Base-by-base conservation (phyloP, 2,113 vertebrate species). In the Elephantulus edwardii region DNA sequence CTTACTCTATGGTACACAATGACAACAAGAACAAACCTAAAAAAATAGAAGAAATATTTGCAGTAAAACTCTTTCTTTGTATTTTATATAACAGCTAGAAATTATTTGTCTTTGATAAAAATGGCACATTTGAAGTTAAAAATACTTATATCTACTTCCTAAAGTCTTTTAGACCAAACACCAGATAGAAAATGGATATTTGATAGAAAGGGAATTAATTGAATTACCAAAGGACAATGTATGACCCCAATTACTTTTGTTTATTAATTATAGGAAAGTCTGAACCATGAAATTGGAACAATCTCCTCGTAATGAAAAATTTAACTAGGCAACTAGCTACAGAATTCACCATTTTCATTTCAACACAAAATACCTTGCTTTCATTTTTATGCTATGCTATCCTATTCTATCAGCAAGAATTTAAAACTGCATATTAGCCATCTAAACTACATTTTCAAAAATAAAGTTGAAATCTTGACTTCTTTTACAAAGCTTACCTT, bases 201-300 rank as follows among this genome's bases (percentile, higher is more conserved):
- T 92, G 52, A 30, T 26, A 33, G 0, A 88, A 94, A 86, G 11
- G 30, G 2, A 91, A 91, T 90, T 90, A 86, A 94, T 66, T 77
- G 24, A 24, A 93, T 92, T 89, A 66, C 16, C 90, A 96, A 83
- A 90, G 24, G 64, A 76, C 11, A 74, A 11, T 33, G 89, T 33
- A 35, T 91, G 81, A 88, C 81, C 77, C 35, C 62, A 91, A 77
- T 44, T 92, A 88, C 8, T 58, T 95, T 75, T 90, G 50, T 88
- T 86, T 85, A 88, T 94, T 92, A 95, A 94, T 92, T 88, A 85
- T 0, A 83, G 1, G 3, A 76, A 77, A 48, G 28, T 90, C 42
- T 93, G 48, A 93, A 86, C 40, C 80, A 91, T 94, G 76, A 95
- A 91, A 93, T 94, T 90, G 46, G 81, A 90, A 91, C 77, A 77